Evolutionary conservation across 2,888 invertebrate species (phyloP), one percentile per base, ranked within the genome.

Genomic region (Leptinotarsa haldemani): DNA sequence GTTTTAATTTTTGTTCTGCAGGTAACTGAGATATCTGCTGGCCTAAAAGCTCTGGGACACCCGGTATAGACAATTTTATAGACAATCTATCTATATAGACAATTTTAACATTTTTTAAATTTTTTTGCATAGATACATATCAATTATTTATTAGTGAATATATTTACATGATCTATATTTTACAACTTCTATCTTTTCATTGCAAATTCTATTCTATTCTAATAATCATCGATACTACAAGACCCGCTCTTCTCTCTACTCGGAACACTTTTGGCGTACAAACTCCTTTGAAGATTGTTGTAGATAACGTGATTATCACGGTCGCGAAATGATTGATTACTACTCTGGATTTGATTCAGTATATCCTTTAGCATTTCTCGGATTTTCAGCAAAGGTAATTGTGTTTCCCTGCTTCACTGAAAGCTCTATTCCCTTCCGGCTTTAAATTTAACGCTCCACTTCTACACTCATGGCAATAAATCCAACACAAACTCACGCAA

Each of bases 311-410:
- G 15, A 50, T 50, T 50, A 50, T 50, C 16, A 50, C 16, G 16
- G n/a, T 13, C 20, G 12, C 0, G 40, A 56, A 56, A 56, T 56
- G 22, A 22, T 56, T 20, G 53, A 56, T 56, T 20, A 20, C 20
- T 13, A 9, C 12, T 7, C 22, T 22, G 13, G 53, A 56, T 56
- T 20, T 50, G 20, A 56, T 56, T 56, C 20, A 18, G 53, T 56
- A 15, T 56, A 22, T 56, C 15, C 22, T 22, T 20, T 22, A 15
- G 18, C 12, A 22, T 15, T 56, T 56, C 22, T 20, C 22, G 22
- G 56, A 56, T 56, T 56, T 20, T 56, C 56, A 56, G 56, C 4
- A 13, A 56, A 22, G 56, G 56, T 56, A 56, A 56, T 56, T 56
- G 56, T 22, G 15, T 56, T 56, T 56, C 56, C 22, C 56, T 15